Conservation (phyloP, 2,888 invertebrate genomes). For the Entomobrya proxima region DNA sequence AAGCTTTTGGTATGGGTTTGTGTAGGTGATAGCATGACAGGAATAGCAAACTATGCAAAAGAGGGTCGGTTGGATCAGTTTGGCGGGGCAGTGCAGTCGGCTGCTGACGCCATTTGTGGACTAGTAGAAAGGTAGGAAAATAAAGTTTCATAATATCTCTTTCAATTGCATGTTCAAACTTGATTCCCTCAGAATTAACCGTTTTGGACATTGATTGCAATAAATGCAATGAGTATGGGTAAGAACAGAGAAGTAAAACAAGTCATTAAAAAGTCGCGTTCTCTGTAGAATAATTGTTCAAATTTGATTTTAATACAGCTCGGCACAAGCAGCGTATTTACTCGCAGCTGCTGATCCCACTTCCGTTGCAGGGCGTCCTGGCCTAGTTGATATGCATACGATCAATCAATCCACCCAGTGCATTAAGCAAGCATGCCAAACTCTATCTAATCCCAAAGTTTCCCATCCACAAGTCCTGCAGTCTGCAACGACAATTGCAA, state of each 20-base stretch:
- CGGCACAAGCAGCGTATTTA: conserved; percentile 96
- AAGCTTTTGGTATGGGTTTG: conserved; percentile 57
- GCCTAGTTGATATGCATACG: conserved; percentile 91
- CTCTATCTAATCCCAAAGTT: conserved; percentile 84
- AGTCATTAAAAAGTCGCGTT: no score
- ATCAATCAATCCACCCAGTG: conserved; percentile 92
- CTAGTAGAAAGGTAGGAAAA: conserved; percentile 95
- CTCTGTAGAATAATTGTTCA: no score
- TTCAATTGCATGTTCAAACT: no score
- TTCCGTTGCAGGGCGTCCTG: conserved; percentile 91
- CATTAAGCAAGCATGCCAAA: conserved; percentile 92
- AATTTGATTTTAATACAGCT: no score
- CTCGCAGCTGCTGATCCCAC: conserved; percentile 95
- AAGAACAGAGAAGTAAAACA: no score
- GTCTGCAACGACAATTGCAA: conserved; percentile 95
- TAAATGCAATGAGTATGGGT: no score
- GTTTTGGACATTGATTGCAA: no score
- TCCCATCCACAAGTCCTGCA: conserved; percentile 90
- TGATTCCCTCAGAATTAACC: no score
- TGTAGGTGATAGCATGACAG: conserved; percentile 91
- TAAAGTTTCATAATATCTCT: no score
- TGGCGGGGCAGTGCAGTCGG: conserved; percentile 88
- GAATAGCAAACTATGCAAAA: conserved; percentile 94
- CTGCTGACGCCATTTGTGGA: conserved; percentile 92
- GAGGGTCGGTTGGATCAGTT: conserved; percentile 90